Evolutionary conservation across 2,113 vertebrate genomes (phyloP).

Genomic region (Vidua macroura): DNA sequence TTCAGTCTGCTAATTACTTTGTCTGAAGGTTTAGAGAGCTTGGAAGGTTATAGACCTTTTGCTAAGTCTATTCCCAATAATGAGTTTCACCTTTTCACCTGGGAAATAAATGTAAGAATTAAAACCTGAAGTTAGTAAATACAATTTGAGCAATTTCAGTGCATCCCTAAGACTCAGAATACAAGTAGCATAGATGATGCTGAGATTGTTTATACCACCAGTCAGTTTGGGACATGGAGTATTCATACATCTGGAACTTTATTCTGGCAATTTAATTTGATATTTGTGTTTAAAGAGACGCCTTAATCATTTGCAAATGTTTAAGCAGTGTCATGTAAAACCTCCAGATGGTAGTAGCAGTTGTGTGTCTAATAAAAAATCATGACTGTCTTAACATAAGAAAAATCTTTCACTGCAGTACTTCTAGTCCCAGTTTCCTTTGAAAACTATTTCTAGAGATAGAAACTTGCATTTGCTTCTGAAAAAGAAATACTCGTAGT

Average conservation of each 20-base stretch:
- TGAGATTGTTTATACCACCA: background rate
- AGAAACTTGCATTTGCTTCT: background rate
- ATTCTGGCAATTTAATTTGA: background rate
- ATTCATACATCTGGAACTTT: background rate
- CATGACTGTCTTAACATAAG: background rate
- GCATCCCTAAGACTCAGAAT: background rate
- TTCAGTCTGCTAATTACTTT: background rate
- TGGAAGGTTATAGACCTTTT: background rate
- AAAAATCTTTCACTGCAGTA: background rate
- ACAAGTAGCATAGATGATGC: fast-evolving
- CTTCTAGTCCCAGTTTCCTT: background rate
- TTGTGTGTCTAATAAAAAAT: background rate
- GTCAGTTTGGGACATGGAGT: background rate
- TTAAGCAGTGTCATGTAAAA: background rate
- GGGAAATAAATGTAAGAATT: background rate
- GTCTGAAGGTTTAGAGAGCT: background rate
- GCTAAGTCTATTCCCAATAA: background rate
- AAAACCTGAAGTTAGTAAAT: background rate
- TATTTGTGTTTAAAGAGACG: background rate
- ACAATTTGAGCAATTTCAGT: background rate
- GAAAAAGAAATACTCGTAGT: background rate
- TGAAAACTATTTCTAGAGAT: background rate
- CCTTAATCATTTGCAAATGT: background rate
- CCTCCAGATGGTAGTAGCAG: background rate
- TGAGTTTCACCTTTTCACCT: background rate